Conservation (phyloP, 2,797 vertebrate species). For the Sebastiscus tertius region DNA sequence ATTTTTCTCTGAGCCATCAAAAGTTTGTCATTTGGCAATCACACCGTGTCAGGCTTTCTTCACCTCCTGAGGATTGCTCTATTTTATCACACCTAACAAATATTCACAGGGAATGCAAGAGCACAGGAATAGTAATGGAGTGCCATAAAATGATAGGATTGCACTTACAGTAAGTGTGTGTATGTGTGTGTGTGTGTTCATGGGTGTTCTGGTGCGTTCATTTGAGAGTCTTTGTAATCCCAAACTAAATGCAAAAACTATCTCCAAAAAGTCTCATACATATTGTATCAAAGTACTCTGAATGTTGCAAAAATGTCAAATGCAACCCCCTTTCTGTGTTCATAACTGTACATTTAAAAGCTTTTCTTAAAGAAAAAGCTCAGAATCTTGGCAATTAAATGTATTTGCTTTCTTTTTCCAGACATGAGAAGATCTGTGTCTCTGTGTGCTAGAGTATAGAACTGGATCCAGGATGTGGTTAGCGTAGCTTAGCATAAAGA, state of each 20-base stretch:
- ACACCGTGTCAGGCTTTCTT: conserved; percentile 54
- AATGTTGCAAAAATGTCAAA: background rate
- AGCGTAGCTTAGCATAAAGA: background rate
- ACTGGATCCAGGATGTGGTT: background rate
- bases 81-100: conserved; percentile 44
- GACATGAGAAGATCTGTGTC: background rate
- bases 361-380: background rate
- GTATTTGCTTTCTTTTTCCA: background rate
- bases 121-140: conserved; percentile 36
- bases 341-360: background rate
- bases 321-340: background rate
- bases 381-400: too few species aligned
- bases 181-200: background rate
- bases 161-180: background rate
- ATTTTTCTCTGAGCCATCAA: conserved; percentile 69
- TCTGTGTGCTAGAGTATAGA: background rate
- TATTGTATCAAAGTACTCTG: background rate
- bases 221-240: background rate
- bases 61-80: conserved; percentile 61
- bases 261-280: background rate
- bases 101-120: conserved; percentile 31
- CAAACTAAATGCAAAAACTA: background rate
- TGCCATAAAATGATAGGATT: conserved; percentile 27
- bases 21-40: conserved; percentile 79
- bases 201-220: background rate